Evolutionary conservation across 2,888 invertebrate species (phyloP), one percentile per base, ranked within the genome.

Genomic region (Antheraea yamamai): DNA sequence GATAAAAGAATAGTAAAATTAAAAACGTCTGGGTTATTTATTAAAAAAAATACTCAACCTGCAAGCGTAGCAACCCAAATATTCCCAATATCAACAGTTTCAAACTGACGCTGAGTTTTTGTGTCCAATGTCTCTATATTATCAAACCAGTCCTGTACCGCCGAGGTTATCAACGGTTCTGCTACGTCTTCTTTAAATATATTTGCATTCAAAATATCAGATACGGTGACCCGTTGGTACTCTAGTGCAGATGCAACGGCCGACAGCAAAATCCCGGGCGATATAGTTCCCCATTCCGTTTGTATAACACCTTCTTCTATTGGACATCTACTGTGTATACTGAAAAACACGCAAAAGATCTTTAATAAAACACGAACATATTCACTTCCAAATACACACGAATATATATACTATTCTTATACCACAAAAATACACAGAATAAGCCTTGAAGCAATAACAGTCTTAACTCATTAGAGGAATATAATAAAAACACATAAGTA

Each of bases 281-380:
- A 91, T 78, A 96, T 86, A 0, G 96, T 94, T 4, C 96, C 96
- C 95, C 95, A 97, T 6, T 94, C 91, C 0, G 96, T 96, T 83
- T 95, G 93, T 16, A 97, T 90, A 0, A 96, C 96, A 1, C 97
- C 97, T 58, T 95, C 93, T 91, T 97, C 97, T 77, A 96, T 92
- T 0, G 97, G 96, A 84, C 97, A 97, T 80, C 95, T 87, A 81
- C 95, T 95, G 74, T 85, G 82, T 39, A 90, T 84, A 80, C 95
- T 94, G 83, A 58, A 76, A 66, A 76, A 61, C 20, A 61, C n/a
- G n/a, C 12, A 23, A 61, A 7, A 10, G 23, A 23, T 8, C 55
- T 55, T 55, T 20, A 18, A 52, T 14, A 52, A 52, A 52, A 55
- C 52, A 55, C 47, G 47, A 47, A 47, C 7, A 47, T 47, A 47